Evolutionary conservation across 1,140 invertebrate genomes (phyloP).

Genomic region (Eumaeus atala): DNA sequence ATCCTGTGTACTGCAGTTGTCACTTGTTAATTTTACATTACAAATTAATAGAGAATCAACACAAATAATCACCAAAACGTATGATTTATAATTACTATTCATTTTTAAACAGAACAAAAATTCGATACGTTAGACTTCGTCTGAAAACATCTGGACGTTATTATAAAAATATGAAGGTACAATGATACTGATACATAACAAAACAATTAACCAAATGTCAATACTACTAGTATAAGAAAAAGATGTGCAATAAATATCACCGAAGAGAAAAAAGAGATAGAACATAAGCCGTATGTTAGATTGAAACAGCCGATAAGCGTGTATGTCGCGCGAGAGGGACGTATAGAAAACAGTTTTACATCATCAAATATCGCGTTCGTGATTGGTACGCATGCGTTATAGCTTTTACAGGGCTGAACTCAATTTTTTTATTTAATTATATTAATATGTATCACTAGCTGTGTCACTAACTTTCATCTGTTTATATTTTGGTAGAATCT

Average conservation of each 20-base stretch:
- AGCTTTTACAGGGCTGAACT: conserved; percentile 44
- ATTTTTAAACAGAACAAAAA: too few species aligned
- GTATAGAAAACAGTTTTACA: conserved; percentile 46
- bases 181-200: too few species aligned
- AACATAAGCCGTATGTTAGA: conserved; percentile 25
- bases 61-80: too few species aligned
- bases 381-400: conserved; percentile 70
- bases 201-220: conserved; percentile 21
- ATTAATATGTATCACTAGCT: not conserved
- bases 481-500: too few species aligned
- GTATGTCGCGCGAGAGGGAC: conserved; percentile 33
- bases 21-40: too few species aligned
- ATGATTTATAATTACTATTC: too few species aligned
- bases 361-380: conserved; percentile 46
- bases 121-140: too few species aligned
- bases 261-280: conserved; percentile 26
- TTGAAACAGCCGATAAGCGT: conserved; percentile 29
- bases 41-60: too few species aligned
- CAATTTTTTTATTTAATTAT: not conserved
- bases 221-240: conserved; percentile 32
- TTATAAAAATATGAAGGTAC: too few species aligned
- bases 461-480: too few species aligned
- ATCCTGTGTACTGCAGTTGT: conserved; percentile 15
- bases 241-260: conserved; percentile 28
- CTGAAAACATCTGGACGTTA: too few species aligned